Evolutionary conservation across 2,797 vertebrate species (phyloP), one percentile per base, ranked within the genome.

Genomic region (Lacerta bilineata): DNA sequence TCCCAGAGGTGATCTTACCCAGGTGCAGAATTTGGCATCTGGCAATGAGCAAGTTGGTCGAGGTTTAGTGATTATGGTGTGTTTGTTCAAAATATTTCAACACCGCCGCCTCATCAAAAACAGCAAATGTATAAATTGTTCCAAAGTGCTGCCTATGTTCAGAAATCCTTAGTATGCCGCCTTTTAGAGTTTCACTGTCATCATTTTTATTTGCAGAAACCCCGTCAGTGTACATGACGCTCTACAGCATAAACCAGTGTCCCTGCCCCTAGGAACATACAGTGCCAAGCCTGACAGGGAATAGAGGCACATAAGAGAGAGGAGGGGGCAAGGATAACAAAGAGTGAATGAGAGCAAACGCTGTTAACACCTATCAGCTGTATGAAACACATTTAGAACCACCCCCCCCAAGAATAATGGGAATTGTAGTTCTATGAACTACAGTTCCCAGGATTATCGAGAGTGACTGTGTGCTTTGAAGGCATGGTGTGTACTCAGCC

Each of bases 71-170:
- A n/a, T 88, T 86, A 2, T 13, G 29, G 8, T 43, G 59, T 61
- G 46, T 85, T 80, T 69, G 2, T 15, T 13, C 77, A 46, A 88
- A 83, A 83, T 87, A 3, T 1, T 69, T 84, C 83, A 8, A 5
- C 29, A 64, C 87, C 76, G 33, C 77, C 68, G 71, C 4, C 75
- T 1, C 2, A 50, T 85, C 87, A n/a, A 86, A 76, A 69, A 80
- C 0, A 3, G 69, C 64, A 61, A 76, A 18, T 72, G 11, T 33
- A 6, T 0, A 0, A 84, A 4, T 46, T 3, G 2, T 74, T 55
- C 84, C 13, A n/a, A 83, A 3, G 25, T 36, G 61, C 59, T 76
- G 23, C 11, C 20, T 69, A 25, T 6, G 29, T 77, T 83, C 68
- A 5, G 1, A 66, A 27, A 39, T 39, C 20, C n/a, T 18, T 68